phyloP scores from a whole-genome alignment of 2,797 vertebrate genomes.

The Phaenicophaeus curvirostris region DNA sequence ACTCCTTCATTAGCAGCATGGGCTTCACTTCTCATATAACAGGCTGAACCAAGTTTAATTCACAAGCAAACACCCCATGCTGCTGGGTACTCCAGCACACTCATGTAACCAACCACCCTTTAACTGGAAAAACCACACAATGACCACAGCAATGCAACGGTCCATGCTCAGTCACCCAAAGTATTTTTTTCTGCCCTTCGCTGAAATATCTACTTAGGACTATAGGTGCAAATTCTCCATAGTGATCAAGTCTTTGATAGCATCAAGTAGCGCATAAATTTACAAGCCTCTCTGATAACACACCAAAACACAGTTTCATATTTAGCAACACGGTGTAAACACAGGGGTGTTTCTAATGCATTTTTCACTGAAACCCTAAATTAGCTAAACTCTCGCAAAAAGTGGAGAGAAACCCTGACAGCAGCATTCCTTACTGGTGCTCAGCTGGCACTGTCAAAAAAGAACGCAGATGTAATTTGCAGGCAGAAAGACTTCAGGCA shows the following conservation, averaged over 20 bases:
- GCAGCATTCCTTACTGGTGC: not conserved
- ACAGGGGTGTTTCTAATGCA: not conserved
- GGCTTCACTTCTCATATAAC: not conserved
- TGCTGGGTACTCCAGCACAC: not conserved
- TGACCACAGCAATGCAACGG: not conserved
- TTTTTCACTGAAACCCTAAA: not conserved
- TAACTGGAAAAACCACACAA: not conserved
- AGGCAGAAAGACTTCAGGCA: not conserved
- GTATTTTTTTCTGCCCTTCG: not conserved
- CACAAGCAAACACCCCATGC: not conserved
- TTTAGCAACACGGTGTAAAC: not conserved
- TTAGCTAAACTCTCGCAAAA: not conserved
- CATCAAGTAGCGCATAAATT: not conserved
- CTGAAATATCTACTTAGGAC: not conserved
- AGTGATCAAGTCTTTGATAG: not conserved
- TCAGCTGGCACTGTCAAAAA: not conserved
- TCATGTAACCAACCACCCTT: not conserved
- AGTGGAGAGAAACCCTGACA: not conserved
- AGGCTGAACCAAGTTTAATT: not conserved
- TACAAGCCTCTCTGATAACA: not conserved
- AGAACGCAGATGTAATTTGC: not conserved
- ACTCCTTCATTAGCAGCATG: not conserved
- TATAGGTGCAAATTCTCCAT: not conserved
- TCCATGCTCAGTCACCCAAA: not conserved
- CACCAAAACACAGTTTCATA: not conserved